Percentiles rank a stretch among this genome's conserved stretches.
Conservation (phyloP, 2,113 vertebrate genomes). For the Phaethon lepturus region DNA sequence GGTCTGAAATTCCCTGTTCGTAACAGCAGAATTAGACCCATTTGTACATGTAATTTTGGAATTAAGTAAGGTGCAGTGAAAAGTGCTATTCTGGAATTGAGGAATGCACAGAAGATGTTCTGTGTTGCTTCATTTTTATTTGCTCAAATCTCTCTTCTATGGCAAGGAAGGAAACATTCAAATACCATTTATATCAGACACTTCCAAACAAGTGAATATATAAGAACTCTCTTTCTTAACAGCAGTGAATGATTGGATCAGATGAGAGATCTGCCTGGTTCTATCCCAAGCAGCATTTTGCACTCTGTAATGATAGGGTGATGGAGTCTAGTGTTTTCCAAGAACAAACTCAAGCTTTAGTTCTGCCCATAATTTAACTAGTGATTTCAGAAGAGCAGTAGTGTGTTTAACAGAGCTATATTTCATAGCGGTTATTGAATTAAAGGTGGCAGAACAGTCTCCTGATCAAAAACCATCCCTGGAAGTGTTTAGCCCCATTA, state of each 20-base stretch:
- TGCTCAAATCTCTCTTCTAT: not conserved
- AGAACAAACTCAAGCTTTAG: not conserved
- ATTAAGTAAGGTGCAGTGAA: not conserved
- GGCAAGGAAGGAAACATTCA: not conserved
- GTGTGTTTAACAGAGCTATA: not conserved
- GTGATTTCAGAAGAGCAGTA: not conserved
- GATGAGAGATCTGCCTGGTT: not conserved
- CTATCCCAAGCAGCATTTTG: not conserved
- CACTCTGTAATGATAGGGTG: not conserved
- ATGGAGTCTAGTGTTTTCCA: not conserved
- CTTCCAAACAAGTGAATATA: not conserved
- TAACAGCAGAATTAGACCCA: not conserved
- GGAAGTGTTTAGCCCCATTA: not conserved
- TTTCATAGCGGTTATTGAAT: not conserved
- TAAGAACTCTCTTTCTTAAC: not conserved
- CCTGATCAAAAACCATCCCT: not conserved
- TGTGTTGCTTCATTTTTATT: not conserved
- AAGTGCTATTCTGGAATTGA: not conserved
- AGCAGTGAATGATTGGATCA: not conserved
- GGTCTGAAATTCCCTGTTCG: not conserved
- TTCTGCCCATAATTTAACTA: not conserved
- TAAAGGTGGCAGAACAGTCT: not conserved
- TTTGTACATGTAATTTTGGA: not conserved
- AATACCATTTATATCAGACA: not conserved
- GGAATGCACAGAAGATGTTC: not conserved